These are phyloP conservation scores for Apostichopus parvimensis DNA, from an alignment of 35 echinoderm and acorn worm species.

Conservation along the genomic window DNA sequence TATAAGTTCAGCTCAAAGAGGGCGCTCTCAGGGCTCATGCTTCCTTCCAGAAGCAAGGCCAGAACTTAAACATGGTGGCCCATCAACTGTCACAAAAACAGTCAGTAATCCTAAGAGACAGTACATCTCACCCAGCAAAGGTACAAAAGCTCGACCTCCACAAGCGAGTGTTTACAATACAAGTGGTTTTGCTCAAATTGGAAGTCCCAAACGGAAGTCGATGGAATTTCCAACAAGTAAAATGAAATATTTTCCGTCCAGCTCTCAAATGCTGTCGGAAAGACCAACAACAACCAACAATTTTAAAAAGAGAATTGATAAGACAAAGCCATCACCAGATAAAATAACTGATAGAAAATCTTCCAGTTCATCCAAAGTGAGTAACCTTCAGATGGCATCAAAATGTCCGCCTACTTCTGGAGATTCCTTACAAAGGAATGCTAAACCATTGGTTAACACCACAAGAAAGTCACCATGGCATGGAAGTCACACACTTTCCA, in stretches of 20 bases:
- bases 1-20: constrained; percentile 10
- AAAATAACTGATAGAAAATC: neutral
- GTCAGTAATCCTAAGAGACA: neutral
- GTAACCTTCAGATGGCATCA: neutral
- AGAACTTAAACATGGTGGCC: neutral
- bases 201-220: neutral
- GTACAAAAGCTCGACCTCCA: neutral
- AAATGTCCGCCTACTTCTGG: neutral
- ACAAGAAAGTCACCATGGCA: too few relatives aligned
- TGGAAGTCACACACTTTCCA: too few relatives aligned
- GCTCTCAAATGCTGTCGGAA: neutral
- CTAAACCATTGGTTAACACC: too few relatives aligned
- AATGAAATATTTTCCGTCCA: neutral
- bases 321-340: neutral
- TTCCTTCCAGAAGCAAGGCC: neutral
- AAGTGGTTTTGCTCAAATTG: neutral
- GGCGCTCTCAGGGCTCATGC: constrained; percentile 16
- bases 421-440: too few relatives aligned
- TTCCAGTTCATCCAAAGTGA: neutral
- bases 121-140: constrained; percentile 23
- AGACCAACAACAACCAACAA: neutral
- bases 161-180: constrained; percentile 4
- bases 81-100: neutral
- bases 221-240: neutral
- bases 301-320: neutral